Evolutionary conservation across 2,888 invertebrate species (phyloP), one percentile per base, ranked within the genome.

Genomic region (Pterobdella sp.): DNA sequence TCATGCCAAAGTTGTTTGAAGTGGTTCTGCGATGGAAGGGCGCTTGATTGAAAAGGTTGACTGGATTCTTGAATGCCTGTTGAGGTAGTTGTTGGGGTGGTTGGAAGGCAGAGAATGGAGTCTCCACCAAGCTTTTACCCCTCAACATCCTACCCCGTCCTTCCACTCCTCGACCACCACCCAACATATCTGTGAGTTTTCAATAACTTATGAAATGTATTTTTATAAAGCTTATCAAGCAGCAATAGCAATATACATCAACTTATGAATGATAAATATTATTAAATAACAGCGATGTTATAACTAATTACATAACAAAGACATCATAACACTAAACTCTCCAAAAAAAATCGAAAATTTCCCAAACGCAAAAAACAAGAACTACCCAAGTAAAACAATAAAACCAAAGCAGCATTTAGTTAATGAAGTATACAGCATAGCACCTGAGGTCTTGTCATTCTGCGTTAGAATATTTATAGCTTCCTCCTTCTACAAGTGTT

Each of bases 41-140:
- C 22, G 14, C 31, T 32, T 29, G 34, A 26, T 42, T 42, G 37
- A 35, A 7, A 14, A 56, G n/a, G 34, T 63, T 63, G 3, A 52
- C 22, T n/a, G 63, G 31, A 26, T 63, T 37, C 71, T 60, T 71
- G 32, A 56, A 63, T 1, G 35, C 36, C 34, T 71, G 71, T 37
- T 71, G 71, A 37, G 29, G 63, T 63, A 29, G 60, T 18, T 56
- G 63, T 42, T 34, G 68, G 1, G 35, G 71, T 18, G 71, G 71
- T 29, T 71, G 71, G 36, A 71, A 71, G 35, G 71, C 71, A 35
- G 71, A 71, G 14, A 49, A 49, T 31, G 69, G 60, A 31, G 69
- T 73, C 7, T 73, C 73, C 14, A 73, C 52, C 66, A 73, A 35
- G 34, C 70, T 72, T 63, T 74, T 74, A 60, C 74, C 74, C 22